Conservation (phyloP, 92 coral and sea anemone species). For the Isaurus tuberculatus region DNA sequence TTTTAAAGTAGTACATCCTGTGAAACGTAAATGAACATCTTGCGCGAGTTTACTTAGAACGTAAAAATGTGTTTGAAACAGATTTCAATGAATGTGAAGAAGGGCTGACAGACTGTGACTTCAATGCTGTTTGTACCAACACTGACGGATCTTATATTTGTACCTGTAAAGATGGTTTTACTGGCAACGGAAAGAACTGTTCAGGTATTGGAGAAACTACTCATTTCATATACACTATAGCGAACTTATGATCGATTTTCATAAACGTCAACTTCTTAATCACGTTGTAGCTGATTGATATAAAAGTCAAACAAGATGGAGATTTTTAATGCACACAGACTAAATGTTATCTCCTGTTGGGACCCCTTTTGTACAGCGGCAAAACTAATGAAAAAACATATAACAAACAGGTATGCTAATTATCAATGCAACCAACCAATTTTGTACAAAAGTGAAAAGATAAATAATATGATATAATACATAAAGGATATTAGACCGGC, state of each 20-base stretch:
- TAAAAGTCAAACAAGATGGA: no score
- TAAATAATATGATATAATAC: no score
- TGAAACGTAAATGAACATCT: neutral
- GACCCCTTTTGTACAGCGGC: no score
- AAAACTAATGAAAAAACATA: no score
- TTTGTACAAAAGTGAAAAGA: no score
- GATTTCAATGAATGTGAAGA: conserved; percentile 63
- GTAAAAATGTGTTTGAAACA: neutral
- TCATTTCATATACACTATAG: neutral
- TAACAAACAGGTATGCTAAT: no score
- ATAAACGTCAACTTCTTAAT: no score
- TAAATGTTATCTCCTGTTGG: no score
- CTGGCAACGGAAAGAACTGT: conserved; percentile 33
- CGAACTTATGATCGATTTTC: neutral
- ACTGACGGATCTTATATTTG: conserved; percentile 23
- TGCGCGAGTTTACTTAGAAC: neutral
- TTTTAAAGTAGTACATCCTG: neutral
- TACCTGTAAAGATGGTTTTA: conserved; percentile 6
- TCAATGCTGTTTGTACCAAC: conserved; percentile 15
- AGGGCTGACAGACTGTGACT: conserved; percentile 27
- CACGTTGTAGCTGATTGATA: no score
- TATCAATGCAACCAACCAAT: no score
- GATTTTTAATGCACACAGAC: no score
- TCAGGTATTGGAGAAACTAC: conserved; percentile 20
- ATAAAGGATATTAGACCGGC: no score